A percentile compares a stretch with the other conserved stretches of the same genome.
phyloP scores from a whole-genome alignment of 2,113 vertebrate genomes.

The Peucedramus taeniatus region DNA sequence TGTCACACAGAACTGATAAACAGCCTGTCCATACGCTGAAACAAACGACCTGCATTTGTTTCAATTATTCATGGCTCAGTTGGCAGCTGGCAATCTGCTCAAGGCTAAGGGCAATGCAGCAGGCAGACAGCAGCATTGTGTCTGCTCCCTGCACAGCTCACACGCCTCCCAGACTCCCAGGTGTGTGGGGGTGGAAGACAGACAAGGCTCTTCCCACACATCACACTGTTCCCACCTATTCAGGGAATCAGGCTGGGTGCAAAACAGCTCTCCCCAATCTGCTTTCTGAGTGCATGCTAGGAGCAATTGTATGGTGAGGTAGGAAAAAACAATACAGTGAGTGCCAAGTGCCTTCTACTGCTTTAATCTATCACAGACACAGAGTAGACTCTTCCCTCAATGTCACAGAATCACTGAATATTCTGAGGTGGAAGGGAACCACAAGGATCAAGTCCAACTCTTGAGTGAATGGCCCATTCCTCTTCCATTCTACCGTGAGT shows the following conservation, averaged over 20 bases:
- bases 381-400: not conserved
- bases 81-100: not conserved
- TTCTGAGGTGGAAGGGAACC: not conserved
- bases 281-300: not conserved
- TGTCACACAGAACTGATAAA: not conserved
- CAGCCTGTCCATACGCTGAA: not conserved
- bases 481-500: not conserved
- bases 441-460: not conserved
- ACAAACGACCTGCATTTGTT: not conserved
- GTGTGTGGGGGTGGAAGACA: not conserved
- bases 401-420: not conserved
- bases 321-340: not conserved
- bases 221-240: not conserved
- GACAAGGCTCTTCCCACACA: conserved; percentile 21
- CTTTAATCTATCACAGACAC: not conserved
- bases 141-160: not conserved
- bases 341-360: not conserved
- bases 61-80: not conserved
- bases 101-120: not conserved
- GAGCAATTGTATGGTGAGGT: not conserved
- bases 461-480: not conserved
- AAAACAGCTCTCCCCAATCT: not conserved
- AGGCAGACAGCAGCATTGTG: not conserved
- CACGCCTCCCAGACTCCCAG: not conserved
- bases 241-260: not conserved